Conservation (phyloP, 2,888 invertebrate species). For the Pegoplata infirma region DNA sequence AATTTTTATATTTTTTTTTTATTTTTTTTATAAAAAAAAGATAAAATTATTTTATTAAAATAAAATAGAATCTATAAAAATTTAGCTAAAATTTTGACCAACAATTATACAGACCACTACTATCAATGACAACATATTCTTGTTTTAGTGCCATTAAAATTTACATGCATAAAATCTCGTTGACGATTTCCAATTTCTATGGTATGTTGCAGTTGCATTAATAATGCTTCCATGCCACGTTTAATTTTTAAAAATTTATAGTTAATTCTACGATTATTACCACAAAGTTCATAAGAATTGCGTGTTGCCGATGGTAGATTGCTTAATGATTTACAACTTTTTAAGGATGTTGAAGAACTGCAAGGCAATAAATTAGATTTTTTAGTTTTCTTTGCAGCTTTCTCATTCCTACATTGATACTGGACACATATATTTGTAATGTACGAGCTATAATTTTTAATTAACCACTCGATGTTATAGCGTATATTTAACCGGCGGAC, state of each 20-base stretch:
- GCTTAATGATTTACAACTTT: slow-evolving; percentile 17
- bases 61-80: no score
- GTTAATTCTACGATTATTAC: slow-evolving; percentile 65
- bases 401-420: slow-evolving; percentile 48
- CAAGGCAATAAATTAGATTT: background rate
- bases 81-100: no score
- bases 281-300: slow-evolving; percentile 65
- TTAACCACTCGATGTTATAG: slow-evolving; percentile 68
- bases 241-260: slow-evolving; percentile 68
- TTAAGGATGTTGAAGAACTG: background rate
- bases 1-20: no score
- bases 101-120: no score
- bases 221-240: slow-evolving; percentile 66
- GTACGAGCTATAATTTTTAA: slow-evolving; percentile 66
- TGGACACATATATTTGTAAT: slow-evolving; percentile 65
- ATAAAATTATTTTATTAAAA: no score
- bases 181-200: slow-evolving; percentile 68
- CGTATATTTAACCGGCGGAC: slow-evolving; percentile 68
- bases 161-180: slow-evolving; percentile 65
- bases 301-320: slow-evolving; percentile 50
- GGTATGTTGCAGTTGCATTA: slow-evolving; percentile 64
- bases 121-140: slow-evolving; percentile 67
- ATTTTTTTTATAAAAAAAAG: no score
- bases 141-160: slow-evolving; percentile 47
- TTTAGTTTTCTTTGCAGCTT: background rate